These are phyloP conservation scores for Epizoanthus rinbou DNA, from an alignment of 92 coral and sea anemone genomes.

Conservation along the genomic window DNA sequence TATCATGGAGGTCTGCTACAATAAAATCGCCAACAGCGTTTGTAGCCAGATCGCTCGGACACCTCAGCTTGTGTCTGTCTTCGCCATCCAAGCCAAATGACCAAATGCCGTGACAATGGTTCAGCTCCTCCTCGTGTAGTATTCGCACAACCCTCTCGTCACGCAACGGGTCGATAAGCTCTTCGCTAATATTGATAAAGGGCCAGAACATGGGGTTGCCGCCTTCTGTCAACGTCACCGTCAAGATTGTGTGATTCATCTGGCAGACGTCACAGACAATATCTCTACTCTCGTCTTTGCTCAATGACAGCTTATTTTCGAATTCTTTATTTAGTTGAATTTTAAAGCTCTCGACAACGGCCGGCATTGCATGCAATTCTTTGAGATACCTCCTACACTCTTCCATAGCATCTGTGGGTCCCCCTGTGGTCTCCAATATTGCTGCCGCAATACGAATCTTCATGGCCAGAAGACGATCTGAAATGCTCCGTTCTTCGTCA, in stretches of 20 bases:
- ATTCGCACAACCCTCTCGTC: constrained; percentile 34
- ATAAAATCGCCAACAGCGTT: constrained; percentile 27
- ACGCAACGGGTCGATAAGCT: constrained; percentile 37
- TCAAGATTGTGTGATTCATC: constrained; percentile 39
- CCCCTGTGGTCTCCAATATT: constrained; percentile 29
- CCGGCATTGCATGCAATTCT: constrained; percentile 19
- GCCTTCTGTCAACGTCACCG: constrained; percentile 20
- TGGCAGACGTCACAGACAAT: constrained; percentile 22
- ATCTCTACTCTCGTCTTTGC: constrained; percentile 18
- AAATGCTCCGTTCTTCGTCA: constrained; percentile 3
- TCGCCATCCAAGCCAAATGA: constrained; percentile 32
- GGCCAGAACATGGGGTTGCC: constrained; percentile 47
- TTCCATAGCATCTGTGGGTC: constrained; percentile 23
- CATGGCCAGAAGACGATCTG: constrained; percentile 13
- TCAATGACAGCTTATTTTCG: neutral
- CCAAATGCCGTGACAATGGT: constrained; percentile 30
- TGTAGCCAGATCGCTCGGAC: constrained; percentile 37
- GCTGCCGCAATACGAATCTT: constrained; percentile 23
- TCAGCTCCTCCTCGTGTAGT: neutral
- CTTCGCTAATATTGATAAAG: constrained; percentile 1
- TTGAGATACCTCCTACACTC: constrained; percentile 14
- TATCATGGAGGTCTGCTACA: constrained; percentile 35
- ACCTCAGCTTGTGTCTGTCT: constrained; percentile 28
- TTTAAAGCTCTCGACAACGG: constrained; percentile 13
- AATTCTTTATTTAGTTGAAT: constrained; percentile 14